A percentile compares a stretch with the other conserved stretches of the same genome.
Evolutionary conservation across 2,113 vertebrate species (phyloP).

Genomic region (Halichoeres trimaculatus): DNA sequence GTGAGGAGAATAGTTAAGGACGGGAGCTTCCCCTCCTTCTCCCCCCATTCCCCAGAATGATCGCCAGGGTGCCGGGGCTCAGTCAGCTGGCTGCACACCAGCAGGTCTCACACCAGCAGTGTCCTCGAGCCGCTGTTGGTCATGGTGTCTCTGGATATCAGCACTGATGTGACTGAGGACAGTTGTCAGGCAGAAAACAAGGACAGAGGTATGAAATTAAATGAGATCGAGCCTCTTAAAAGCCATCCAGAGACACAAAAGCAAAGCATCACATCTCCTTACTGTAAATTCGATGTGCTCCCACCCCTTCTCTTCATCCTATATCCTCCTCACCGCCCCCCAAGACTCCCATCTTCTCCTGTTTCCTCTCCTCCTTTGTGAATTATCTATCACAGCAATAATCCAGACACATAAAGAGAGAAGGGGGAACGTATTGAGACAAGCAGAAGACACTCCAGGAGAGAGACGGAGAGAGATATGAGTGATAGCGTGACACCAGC

Average conservation of each 20-base stretch:
- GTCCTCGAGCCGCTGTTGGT: conserved; percentile 29
- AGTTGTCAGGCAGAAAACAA: conserved; percentile 11
- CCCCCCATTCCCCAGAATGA: background rate
- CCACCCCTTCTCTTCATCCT: conserved; percentile 52
- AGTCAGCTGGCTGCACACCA: conserved; percentile 63
- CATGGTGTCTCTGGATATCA: background rate
- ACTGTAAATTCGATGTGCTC: conserved; percentile 32
- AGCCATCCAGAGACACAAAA: conserved; percentile 3
- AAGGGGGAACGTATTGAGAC: background rate
- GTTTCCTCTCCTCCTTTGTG: conserved; percentile 17
- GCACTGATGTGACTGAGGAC: conserved; percentile 22
- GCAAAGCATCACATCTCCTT: conserved; percentile 19
- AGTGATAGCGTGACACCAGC: conserved; percentile 37
- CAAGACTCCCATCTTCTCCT: background rate
- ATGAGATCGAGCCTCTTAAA: background rate
- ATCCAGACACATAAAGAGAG: conserved; percentile 23
- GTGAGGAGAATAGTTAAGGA: conserved; percentile 79
- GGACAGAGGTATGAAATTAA: conserved; percentile 14
- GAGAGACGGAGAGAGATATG: conserved; percentile 21
- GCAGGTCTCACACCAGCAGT: conserved; percentile 54
- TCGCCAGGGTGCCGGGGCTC: conserved; percentile 14
- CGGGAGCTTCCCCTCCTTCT: conserved; percentile 33
- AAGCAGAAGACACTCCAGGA: conserved; percentile 8
- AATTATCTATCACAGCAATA: conserved; percentile 55
- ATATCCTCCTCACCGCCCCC: conserved; percentile 3